These are phyloP conservation scores for Sciurus vulgaris DNA, from an alignment of 2,797 vertebrate genomes.

Conservation along the genomic window DNA sequence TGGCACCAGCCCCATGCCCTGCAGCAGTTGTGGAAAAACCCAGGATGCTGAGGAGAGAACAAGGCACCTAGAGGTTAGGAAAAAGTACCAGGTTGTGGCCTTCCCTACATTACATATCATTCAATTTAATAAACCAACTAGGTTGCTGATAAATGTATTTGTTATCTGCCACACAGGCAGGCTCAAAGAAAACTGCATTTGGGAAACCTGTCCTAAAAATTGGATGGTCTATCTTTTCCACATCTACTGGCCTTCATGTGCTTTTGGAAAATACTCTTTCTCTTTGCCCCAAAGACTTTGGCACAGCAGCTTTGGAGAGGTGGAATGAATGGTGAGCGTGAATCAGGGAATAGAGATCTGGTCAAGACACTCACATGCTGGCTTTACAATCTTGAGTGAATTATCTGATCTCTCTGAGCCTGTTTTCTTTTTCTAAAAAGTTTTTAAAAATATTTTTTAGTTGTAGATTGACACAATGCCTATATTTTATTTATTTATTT, in stretches of 20 bases:
- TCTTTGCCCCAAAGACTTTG: neutral
- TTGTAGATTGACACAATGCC: no score
- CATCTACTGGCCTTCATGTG: neutral
- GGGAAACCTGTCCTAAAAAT: neutral
- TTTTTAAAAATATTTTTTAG: no score
- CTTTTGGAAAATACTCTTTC: neutral
- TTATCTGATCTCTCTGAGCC: neutral
- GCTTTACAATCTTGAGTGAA: neutral
- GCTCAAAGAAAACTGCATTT: slow-evolving; percentile 3
- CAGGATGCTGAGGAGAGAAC: neutral
- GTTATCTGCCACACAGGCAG: neutral
- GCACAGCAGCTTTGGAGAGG: neutral
- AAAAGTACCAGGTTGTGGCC: neutral
- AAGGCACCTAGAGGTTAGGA: neutral
- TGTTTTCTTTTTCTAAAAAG: neutral
- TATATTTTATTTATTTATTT: no score
- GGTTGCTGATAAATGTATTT: neutral
- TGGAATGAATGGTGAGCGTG: neutral
- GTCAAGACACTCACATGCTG: neutral
- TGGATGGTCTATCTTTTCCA: neutral
- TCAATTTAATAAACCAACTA: neutral
- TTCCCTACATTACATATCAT: neutral
- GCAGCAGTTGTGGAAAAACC: no score
- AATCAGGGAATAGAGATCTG: neutral
- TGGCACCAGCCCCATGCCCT: no score